Conservation (phyloP, 2,113 vertebrate species). For the Gavialis gangeticus region DNA sequence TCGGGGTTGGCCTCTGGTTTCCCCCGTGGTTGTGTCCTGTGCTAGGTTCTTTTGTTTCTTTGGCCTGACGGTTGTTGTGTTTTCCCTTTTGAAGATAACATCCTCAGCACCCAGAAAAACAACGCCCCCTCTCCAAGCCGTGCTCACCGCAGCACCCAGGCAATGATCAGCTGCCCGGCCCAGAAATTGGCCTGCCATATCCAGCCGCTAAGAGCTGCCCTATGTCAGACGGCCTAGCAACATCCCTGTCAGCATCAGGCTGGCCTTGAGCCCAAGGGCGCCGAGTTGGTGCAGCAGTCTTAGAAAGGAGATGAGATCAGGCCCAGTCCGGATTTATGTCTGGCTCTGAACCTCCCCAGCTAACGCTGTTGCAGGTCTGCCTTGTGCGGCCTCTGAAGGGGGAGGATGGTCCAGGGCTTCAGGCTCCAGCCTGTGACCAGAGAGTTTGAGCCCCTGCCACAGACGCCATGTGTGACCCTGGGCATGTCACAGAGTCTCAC, state of each 20-base stretch:
- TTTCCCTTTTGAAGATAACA: neutral
- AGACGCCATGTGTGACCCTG: neutral
- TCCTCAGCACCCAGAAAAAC: rapidly evolving
- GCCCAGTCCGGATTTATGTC: rapidly evolving
- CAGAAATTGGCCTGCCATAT: neutral
- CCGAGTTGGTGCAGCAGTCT: too few species aligned
- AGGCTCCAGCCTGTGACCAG: neutral
- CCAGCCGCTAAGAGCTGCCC: neutral
- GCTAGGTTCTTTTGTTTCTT: neutral
- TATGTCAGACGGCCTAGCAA: neutral
- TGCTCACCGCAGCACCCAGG: neutral
- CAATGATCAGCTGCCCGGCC: too few species aligned
- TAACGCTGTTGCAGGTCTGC: neutral
- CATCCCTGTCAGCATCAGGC: neutral
- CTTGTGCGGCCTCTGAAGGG: neutral
- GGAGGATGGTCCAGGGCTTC: neutral
- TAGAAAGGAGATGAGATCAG: neutral
- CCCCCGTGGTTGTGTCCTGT: rapidly evolving
- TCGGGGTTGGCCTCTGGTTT: neutral
- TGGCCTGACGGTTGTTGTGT: too few species aligned
- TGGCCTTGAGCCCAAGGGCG: too few species aligned
- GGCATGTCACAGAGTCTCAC: neutral
- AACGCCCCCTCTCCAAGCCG: neutral
- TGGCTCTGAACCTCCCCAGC: neutral
- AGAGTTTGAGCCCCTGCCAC: neutral